Percentiles rank a stretch among this genome's conserved stretches.
phyloP scores from a whole-genome alignment of 2,113 vertebrate genomes.

The Speoplatyrhinus poulsoni region DNA sequence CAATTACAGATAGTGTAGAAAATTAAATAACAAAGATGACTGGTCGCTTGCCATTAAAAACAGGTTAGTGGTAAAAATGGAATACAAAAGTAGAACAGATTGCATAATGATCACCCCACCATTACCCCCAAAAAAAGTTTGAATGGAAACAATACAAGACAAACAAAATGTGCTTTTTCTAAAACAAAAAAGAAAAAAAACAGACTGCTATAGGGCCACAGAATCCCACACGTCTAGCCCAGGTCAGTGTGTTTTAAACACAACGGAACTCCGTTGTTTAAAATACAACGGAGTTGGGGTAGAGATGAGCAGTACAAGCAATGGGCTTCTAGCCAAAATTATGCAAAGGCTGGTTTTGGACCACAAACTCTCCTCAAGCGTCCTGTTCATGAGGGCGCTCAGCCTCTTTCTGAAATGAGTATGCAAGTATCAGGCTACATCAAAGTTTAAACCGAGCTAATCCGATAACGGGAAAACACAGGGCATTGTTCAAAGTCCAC shows the following conservation, averaged over 20 bases:
- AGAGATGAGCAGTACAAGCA: background rate
- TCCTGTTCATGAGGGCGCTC: too few relatives aligned
- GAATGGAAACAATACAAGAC: conserved; percentile 60
- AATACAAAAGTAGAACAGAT: conserved; percentile 64
- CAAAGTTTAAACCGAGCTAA: conserved; percentile 1
- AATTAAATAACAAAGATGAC: conserved; percentile 42
- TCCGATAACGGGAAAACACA: background rate
- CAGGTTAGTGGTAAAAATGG: conserved; percentile 66
- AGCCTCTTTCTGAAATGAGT: background rate
- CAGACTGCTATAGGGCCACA: conserved; percentile 20
- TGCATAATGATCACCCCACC: conserved; percentile 64
- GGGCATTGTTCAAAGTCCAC: background rate
- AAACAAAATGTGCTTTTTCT: conserved; percentile 43
- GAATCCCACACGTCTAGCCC: conserved; percentile 55
- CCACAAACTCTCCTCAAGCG: conserved; percentile 2
- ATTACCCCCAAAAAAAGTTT: conserved; percentile 55
- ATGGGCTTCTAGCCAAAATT: too few relatives aligned
- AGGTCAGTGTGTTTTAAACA: too few relatives aligned
- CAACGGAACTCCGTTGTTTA: too few relatives aligned
- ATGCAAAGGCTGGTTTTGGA: too few relatives aligned
- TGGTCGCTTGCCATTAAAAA: conserved; percentile 68
- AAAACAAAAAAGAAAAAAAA: conserved; percentile 2
- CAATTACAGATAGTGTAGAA: conserved; percentile 69
- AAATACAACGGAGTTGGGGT: too few relatives aligned
- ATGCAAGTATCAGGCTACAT: conserved; percentile 3